Base-by-base conservation (phyloP, 2,797 vertebrate species). In the Macropodus opercularis region DNA sequence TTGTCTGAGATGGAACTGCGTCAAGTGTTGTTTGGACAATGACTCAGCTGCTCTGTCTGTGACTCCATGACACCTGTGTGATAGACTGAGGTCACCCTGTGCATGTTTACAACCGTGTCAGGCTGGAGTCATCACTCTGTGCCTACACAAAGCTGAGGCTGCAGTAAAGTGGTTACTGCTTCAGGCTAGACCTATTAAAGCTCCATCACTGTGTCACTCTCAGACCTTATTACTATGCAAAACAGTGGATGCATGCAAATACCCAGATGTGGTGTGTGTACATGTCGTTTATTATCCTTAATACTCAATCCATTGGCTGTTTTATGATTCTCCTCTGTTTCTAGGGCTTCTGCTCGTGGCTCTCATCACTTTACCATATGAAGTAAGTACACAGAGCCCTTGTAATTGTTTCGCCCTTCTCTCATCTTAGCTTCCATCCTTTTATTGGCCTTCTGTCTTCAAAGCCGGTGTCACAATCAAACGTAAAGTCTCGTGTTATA, bases 271-370 rank as follows among this genome's bases (percentile, higher is more conserved):
- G 59, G 63, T 54, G 52, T 55, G 24, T 64, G 72, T 65, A 56
- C 68, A 6, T 78, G 75, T 76, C 49, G 68, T 72, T 80, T 52
- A 73, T 86, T 80, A 62, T 80, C 55, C 74, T 85, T 71, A 79
- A 69, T 63, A 79, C 64, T 40, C 23, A 38, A 54, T 67, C 47
- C 31, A 55, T 41, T 77, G 29, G 34, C 50, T 76, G 67, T 72
- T 85, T 81, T 77, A 71, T 73, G 64, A 69, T 44, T 63, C 68
- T 77, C 70, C 31, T 75, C 55, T 90, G 86, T 43, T 89, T 88
- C 53, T 81, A 99, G 97, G 95, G 96, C 69, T 98, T 98, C 91
- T 98, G 95, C 84, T 95, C 96, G 49, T 99, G 96, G 97, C 92
- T 99, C 46, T 85, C 94, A 79, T 96, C 95, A 52, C 95, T 96